These are phyloP conservation scores for Phortica magna DNA, from an alignment of 2,888 invertebrate species.

Conservation along the genomic window DNA sequence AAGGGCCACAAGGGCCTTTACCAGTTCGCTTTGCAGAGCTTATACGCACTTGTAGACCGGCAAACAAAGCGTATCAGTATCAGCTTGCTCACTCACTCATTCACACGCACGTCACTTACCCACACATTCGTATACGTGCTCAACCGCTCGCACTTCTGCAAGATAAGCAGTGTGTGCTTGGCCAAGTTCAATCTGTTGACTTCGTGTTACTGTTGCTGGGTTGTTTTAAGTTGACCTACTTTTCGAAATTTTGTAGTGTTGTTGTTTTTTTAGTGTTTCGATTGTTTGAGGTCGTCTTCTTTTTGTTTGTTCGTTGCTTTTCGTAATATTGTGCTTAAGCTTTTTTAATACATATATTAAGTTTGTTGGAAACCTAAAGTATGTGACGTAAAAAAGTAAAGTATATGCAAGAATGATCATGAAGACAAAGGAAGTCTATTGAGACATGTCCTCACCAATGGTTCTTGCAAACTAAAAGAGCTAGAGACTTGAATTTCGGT, in stretches of 20 bases:
- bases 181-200: neutral
- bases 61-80: neutral
- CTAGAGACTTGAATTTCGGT: no score
- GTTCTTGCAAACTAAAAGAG: no score
- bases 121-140: no score
- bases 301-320: slow-evolving; percentile 11
- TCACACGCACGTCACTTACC: neutral
- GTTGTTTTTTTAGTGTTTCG: neutral
- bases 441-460: no score
- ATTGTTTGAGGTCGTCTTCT: slow-evolving; percentile 5
- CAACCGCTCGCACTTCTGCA: neutral
- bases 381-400: no score
- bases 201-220: neutral
- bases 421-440: no score
- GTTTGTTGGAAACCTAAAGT: no score
- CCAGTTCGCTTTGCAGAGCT: neutral
- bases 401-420: no score
- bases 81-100: neutral
- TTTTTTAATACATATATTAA: neutral
- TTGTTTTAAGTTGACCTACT: slow-evolving; percentile 21
- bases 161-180: neutral
- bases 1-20: slow-evolving; percentile 47
- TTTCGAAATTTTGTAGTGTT: neutral
- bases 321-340: neutral
- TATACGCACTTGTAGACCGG: neutral